Percentiles rank a stretch among this genome's conserved stretches.
Evolutionary conservation across 2,888 invertebrate genomes (phyloP).

Genomic region (Chamaedrilus cognettii): DNA sequence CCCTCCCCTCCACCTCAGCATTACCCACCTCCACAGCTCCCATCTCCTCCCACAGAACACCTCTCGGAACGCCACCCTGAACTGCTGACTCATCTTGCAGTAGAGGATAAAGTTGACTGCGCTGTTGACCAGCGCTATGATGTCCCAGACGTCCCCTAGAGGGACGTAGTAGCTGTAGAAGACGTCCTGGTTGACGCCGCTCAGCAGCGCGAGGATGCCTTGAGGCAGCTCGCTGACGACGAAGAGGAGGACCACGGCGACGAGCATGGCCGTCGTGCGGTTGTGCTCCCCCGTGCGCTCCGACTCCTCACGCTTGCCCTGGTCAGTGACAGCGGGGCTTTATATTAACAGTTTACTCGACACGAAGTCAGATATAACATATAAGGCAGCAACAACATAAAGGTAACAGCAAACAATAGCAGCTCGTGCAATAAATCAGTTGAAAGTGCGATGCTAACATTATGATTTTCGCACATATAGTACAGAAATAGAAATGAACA

Average conservation of each 20-base stretch:
- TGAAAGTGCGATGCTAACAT: too few species aligned
- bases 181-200: conserved; percentile 63
- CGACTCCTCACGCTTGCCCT: conserved; percentile 48
- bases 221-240: conserved; percentile 89
- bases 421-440: too few species aligned
- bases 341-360: too few species aligned
- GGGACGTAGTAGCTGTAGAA: conserved; percentile 64
- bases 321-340: too few species aligned
- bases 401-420: too few species aligned
- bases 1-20: too few species aligned
- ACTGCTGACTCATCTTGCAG: conserved; percentile 93
- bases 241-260: conserved; percentile 82
- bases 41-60: conserved; percentile 31
- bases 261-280: conserved; percentile 85
- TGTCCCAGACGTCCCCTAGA: conserved; percentile 80
- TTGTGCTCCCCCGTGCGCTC: conserved; percentile 61
- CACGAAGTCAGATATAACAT: too few species aligned
- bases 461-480: too few species aligned
- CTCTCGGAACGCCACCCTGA: conserved; percentile 66
- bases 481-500: too few species aligned
- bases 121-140: conserved; percentile 85
- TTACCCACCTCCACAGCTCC: too few species aligned
- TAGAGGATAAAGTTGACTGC: conserved; percentile 93
- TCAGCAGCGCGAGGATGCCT: conserved; percentile 72
- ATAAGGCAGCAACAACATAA: too few species aligned